Evolutionary conservation across 2,113 vertebrate genomes (phyloP), one percentile per base, ranked within the genome.

Genomic region (Erpornis zantholeuca): DNA sequence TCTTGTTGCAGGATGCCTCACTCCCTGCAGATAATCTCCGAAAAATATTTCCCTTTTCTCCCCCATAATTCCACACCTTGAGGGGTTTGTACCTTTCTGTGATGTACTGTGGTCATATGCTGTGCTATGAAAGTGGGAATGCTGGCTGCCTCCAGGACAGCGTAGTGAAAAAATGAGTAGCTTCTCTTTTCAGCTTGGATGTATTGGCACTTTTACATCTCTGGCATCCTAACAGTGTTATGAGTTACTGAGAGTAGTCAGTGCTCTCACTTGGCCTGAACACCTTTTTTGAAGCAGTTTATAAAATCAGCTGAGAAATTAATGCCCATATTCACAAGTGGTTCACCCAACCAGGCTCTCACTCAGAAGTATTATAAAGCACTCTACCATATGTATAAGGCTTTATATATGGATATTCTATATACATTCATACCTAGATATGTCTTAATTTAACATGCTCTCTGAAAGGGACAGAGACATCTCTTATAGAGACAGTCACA

Each of bases 61-160:
- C 8, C 22, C 60, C 28, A 5, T 28, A 59, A 49, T 10, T 89
- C 69, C 76, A 42, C 33, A 45, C 18, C 25, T 16, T 17, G 17
- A 57, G 25, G 47, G 33, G 28, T 56, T 49, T 71, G 16, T 40
- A 28, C 16, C 42, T 82, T 71, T 15, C 49, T 28, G 12, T 49
- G 53, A 17, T 3, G 2, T 23, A 5, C 12, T 16, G 25, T 1
- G 1, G 24, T 14, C 9, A 1, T 0, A 1, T 12, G n/a, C 7
- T 65, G 38, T 56, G 69, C 61, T 27, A 4, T 9, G 9, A 52
- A 70, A 75, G 29, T 3, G n/a, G 4, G 52, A 56, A 27, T 23
- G 8, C 24, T 56, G 23, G 18, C 21, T 72, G 76, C 63, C 59
- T 23, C 6, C 63, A 53, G 45, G 11, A 53, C 19, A 33, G 44